Evolutionary conservation across 2,797 vertebrate species (phyloP), one percentile per base, ranked within the genome.

Genomic region (Pipistrellus pygmaeus): DNA sequence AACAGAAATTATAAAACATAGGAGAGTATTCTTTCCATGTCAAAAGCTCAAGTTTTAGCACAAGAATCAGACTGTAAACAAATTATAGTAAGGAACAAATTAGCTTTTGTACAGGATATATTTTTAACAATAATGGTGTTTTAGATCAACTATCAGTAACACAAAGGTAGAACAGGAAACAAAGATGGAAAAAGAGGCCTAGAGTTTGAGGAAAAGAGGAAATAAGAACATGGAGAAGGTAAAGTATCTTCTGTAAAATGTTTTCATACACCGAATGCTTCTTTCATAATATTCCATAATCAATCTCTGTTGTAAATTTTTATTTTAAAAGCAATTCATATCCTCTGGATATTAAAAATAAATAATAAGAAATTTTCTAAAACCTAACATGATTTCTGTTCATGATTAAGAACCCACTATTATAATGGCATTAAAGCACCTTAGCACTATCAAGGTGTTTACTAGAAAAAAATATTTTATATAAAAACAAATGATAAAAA

Each of bases 71-170:
- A 72, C 25, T 77, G 20, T 68, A 73, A 76, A 13, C 25, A 87
- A 90, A 95, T 94, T 72, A 11, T 92, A 88, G 73, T 66, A 75
- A 93, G 21, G 57, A 94, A 84, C 20, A 77, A 82, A 80, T 93
- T 35, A 20, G 25, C 35, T 76, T 75, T 60, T 80, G 11, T 25
- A 11, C 11, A 84, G 3, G 4, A 4, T 91, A 91, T 91, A 93
- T 83, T 80, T 85, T 3, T 62, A 85, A 91, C 35, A 89, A 60
- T 69, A 51, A 55, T 8, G 32, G n/a, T 72, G n/a, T 92, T 90
- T 88, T 62, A 69, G 30, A 72, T 78, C 27, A 69, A 18, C 35
- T 55, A n/a, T 30, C 60, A 53, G 10, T 48, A 12, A 80, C 41
- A 60, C 12, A 66, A 94, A 87, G 21, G 1, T 73, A 75, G 18